A percentile compares a stretch with the other conserved stretches of the same genome.
Evolutionary conservation across 2,113 vertebrate genomes (phyloP).

Genomic region (Malurus melanocephalus): DNA sequence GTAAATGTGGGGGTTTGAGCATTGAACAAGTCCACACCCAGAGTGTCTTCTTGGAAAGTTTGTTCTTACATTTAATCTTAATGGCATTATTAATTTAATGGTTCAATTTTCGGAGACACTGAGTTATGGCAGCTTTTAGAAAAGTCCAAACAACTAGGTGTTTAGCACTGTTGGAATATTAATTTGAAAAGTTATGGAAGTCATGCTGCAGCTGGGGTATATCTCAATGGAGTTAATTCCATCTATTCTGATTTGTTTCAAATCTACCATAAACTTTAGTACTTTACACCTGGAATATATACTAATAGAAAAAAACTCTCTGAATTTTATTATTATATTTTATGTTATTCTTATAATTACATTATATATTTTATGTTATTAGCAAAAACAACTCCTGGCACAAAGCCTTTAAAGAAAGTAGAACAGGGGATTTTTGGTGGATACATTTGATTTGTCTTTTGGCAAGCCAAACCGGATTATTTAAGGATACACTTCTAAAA

Average conservation of each 20-base stretch:
- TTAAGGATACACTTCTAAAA: conserved; percentile 48
- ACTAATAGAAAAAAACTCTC: neutral
- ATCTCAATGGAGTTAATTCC: neutral
- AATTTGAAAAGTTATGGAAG: neutral
- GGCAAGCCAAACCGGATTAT: conserved; percentile 47
- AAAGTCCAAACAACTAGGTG: neutral
- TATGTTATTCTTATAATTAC: neutral
- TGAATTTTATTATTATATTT: neutral
- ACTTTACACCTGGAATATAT: neutral
- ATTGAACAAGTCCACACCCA: neutral
- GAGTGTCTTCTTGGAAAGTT: conserved; percentile 33
- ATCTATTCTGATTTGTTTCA: neutral
- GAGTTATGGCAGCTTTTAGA: neutral
- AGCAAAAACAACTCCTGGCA: conserved; percentile 43
- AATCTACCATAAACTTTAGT: neutral
- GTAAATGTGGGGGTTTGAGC: conserved; percentile 5
- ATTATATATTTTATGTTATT: neutral
- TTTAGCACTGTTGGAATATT: neutral
- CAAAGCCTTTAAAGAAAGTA: conserved; percentile 44
- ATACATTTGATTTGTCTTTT: conserved; percentile 54
- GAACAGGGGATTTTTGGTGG: conserved; percentile 39
- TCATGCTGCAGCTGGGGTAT: neutral
- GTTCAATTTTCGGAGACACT: conserved; percentile 1
- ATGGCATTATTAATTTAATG: conserved; percentile 6
- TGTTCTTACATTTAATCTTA: neutral